Base-by-base conservation (phyloP, 1,140 invertebrate genomes). In the Macrocentrus cingulum region DNA sequence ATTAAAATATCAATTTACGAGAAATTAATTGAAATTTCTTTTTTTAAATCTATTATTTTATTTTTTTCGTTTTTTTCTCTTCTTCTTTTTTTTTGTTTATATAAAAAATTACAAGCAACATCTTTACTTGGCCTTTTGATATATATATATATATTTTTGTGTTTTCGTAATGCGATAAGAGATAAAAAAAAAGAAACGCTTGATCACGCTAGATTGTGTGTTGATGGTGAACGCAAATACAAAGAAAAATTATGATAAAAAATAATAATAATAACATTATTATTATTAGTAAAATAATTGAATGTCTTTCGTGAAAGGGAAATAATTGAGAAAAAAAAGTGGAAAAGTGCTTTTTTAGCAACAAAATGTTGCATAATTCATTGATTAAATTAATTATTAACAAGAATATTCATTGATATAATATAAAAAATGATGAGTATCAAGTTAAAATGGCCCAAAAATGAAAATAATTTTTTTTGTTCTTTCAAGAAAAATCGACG, bases 1-100 rank as follows among this genome's bases (percentile, higher is more conserved):
- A 72, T 70, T 76, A 77, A 75, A 74, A 75, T n/a, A 74, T 61
- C 63, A 71, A 68, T 72, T 70, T 74, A 69, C 63, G 53, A 66
- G 55, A 60, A 62, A 56, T n/a, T n/a, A n/a, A 46, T 57, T 51
- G 39, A 54, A 63, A 56, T 61, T 62, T 63, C 20, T 49, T 55
- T 63, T 59, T 60, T 51, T 59, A 59, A 49, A 55, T 37, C 51
- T 56, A 48, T 60, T 60, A 9, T 62, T 41, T 56, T 57, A 16
- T 45, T 48, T 60, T 59, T 20, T 48, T 56, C n/a, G 3, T 8
- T 39, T 4, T 39, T 44, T 48, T 57, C 22, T 37, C 36, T 39
- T 37, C 16, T 34, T n/a, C 7, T 3, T 18, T 23, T 36, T 56
- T 49, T 49, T 49, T n/a, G n/a, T n/a, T n/a, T n/a, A n/a, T n/a